phyloP scores from a whole-genome alignment of 1,140 invertebrate genomes.

The Scaptodrosophila lebanonensis region DNA sequence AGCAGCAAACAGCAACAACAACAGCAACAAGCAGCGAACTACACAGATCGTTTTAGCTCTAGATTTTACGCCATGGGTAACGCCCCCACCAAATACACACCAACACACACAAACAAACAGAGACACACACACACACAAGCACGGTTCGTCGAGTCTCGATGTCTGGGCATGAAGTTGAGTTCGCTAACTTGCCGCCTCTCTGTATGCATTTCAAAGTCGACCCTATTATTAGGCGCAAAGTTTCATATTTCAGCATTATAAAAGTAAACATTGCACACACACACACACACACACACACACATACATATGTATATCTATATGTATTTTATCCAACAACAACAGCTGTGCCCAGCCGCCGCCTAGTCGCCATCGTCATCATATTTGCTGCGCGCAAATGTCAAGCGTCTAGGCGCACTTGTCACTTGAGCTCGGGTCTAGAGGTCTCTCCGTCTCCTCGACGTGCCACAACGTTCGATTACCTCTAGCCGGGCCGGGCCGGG shows the following conservation, averaged over 20 bases:
- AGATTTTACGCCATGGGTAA: constrained; percentile 60
- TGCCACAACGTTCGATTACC: constrained; percentile 9
- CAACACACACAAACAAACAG: no score
- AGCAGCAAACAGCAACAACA: constrained; percentile 50
- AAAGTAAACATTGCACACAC: constrained; percentile 30
- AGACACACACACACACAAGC: no score
- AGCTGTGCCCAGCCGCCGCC: no score
- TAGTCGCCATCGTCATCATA: constrained; percentile 26
- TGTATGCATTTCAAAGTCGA: constrained; percentile 72
- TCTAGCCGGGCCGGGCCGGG: neutral
- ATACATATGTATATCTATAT: constrained; percentile 16
- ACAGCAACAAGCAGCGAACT: constrained; percentile 12
- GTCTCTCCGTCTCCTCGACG: constrained; percentile 36
- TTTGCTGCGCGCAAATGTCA: constrained; percentile 54
- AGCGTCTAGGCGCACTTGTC: constrained; percentile 56
- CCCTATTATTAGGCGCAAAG: constrained; percentile 68
- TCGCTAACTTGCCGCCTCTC: neutral
- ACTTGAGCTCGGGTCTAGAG: constrained; percentile 62
- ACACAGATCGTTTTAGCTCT: constrained; percentile 56
- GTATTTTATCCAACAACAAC: neutral
- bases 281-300: constrained; percentile 18
- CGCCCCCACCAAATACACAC: constrained; percentile 47
- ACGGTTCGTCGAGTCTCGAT: no score
- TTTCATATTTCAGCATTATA: constrained; percentile 63
- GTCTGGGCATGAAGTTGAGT: no score